phyloP scores from a whole-genome alignment of 2,113 vertebrate species.

The Oenanthe oenanthe region DNA sequence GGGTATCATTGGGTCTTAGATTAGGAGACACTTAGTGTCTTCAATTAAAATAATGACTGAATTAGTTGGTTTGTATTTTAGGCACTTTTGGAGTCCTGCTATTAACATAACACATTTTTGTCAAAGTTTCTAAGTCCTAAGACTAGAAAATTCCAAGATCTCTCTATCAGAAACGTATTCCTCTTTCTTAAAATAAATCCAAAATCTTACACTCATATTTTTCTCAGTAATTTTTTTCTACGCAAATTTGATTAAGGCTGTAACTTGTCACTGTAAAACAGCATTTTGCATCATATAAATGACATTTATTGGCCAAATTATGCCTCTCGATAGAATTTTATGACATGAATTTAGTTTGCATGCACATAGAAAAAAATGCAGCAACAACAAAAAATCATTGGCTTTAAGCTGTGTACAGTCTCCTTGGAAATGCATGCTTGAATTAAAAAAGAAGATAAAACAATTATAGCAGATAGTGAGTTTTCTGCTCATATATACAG shows the following conservation, averaged over 20 bases:
- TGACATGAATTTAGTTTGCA: not conserved
- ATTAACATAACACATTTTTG: not conserved
- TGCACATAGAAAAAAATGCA: not conserved
- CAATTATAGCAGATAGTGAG: not conserved
- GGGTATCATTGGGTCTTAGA: not conserved
- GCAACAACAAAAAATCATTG: not conserved
- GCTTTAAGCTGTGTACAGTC: not conserved
- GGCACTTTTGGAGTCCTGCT: not conserved
- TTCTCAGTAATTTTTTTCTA: not conserved
- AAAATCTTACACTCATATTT: not conserved
- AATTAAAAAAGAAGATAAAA: not conserved
- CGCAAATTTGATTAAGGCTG: not conserved
- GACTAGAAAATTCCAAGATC: not conserved
- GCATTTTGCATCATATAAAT: not conserved
- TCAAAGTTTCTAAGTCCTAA: not conserved
- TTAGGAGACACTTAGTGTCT: not conserved
- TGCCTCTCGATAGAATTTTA: not conserved
- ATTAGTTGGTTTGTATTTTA: constrained; percentile 1
- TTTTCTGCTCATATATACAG: not conserved
- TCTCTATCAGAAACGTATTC: not conserved
- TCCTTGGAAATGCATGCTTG: not conserved
- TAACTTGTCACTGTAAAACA: not conserved
- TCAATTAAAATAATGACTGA: constrained; percentile 3
- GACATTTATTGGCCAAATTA: not conserved
- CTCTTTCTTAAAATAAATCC: not conserved